Evolutionary conservation across 2,888 invertebrate species (phyloP), one percentile per base, ranked within the genome.

Genomic region (Stomorhina lunata): DNA sequence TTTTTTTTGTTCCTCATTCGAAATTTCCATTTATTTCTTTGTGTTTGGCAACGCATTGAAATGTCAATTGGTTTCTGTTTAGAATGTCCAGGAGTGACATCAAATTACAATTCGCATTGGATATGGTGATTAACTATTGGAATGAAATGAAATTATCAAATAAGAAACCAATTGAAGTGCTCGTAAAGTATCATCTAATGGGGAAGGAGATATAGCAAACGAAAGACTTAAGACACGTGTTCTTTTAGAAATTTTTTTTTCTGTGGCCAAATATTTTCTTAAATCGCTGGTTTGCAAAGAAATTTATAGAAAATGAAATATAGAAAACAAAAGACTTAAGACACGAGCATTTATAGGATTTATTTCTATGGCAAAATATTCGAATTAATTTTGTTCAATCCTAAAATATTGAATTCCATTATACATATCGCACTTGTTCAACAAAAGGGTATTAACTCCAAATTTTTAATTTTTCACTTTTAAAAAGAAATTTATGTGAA

Each of bases 41-140:
- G 59, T 34, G n/a, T n/a, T n/a, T 55, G 40, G 17, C 12, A 73
- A 75, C 76, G 77, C 84, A 84, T 84, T 84, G 84, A 84, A 82
- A 84, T 84, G 84, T 84, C 84, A 84, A 84, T 79, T 71, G 81
- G 68, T 69, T 78, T 43, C 76, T 68, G 61, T 73, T 78, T 53
- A 69, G 79, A 79, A 78, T 79, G 75, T 82, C 79, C 43, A 53
- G 68, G 57, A 75, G 55, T 82, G 82, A 82, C 82, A 82, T 32
- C 34, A 71, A 78, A 75, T 65, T 79, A 75, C 79, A 66, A 71
- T 66, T 66, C 65, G 34, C 50, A 45, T 82, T 78, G 78, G 82
- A 82, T 82, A 79, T 75, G 59, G 75, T 82, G 82, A 82, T 82
- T 79, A 82, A 81, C 73, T 73, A 72, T 81, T 81, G 81, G 63